Percentiles rank a stretch among this genome's conserved stretches.
These are phyloP conservation scores for Tipula vernalis DNA, from an alignment of 2,888 invertebrate species.

Conservation along the genomic window DNA sequence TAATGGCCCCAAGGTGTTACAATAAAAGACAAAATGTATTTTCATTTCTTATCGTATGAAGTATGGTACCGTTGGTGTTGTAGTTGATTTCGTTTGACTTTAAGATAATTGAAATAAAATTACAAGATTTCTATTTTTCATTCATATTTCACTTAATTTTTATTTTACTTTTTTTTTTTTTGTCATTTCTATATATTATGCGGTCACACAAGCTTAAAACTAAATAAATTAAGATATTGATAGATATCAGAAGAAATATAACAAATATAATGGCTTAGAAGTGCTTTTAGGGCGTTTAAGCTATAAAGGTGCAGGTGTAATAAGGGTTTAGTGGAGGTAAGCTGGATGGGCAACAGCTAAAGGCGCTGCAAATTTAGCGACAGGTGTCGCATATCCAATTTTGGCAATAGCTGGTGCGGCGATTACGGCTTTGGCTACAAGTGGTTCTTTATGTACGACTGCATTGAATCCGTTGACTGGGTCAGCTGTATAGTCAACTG, in stretches of 20 bases:
- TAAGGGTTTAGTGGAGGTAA: neutral
- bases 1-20: neutral
- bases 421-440: constrained; percentile 28
- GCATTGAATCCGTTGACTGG: constrained; percentile 46
- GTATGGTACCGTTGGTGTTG: neutral
- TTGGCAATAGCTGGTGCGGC: constrained; percentile 14
- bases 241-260: neutral
- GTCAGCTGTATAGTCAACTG: constrained; percentile 45
- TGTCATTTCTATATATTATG: neutral
- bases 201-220: constrained; percentile 8
- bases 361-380: constrained; percentile 18
- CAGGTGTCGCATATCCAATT: constrained; percentile 21
- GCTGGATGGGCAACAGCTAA: neutral
- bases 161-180: neutral
- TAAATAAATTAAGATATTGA: neutral
- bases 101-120: neutral
- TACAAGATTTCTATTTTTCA: neutral
- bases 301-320: neutral
- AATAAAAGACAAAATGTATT: neutral
- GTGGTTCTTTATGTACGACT: constrained; percentile 40
- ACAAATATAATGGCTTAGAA: neutral
- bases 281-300: neutral
- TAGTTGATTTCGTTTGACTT: neutral
- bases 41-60: neutral
- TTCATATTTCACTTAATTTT: neutral